Percentiles rank a stretch among this genome's conserved stretches.
phyloP scores from a whole-genome alignment of 2,797 vertebrate genomes.

The Neopelma chrysocephalum region DNA sequence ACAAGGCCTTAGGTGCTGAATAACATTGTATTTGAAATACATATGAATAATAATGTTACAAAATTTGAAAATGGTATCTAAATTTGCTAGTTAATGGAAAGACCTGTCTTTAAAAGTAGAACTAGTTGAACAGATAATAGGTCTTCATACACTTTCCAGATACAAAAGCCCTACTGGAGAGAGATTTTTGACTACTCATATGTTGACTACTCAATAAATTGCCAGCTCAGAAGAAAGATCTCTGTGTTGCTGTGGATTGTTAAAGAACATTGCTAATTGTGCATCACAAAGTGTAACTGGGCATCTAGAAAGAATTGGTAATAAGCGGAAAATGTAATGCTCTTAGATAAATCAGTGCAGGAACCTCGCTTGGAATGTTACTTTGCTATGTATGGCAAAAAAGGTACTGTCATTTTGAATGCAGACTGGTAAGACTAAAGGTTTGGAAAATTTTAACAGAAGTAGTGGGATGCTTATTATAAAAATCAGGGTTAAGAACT shows the following conservation, averaged over 20 bases:
- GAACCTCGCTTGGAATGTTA: background rate
- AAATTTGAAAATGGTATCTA: background rate
- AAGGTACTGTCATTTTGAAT: background rate
- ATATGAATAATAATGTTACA: background rate
- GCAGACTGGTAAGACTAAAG: background rate
- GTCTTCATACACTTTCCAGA: background rate
- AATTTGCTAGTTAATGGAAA: background rate
- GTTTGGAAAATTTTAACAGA: background rate
- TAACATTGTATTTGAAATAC: background rate
- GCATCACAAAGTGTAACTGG: background rate
- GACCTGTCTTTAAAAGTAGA: background rate
- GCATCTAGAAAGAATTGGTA: background rate
- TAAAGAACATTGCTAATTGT: background rate
- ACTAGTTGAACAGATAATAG: background rate
- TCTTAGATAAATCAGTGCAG: background rate
- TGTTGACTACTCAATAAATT: background rate
- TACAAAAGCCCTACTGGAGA: background rate
- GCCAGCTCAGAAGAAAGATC: background rate
- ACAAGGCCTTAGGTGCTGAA: background rate
- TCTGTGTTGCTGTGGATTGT: background rate
- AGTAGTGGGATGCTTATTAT: background rate
- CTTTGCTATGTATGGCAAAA: background rate
- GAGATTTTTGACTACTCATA: background rate
- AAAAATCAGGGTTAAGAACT: background rate
- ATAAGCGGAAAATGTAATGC: background rate